Base-by-base conservation (phyloP, 2,113 vertebrate genomes). In the Rhinoptilus africanus region DNA sequence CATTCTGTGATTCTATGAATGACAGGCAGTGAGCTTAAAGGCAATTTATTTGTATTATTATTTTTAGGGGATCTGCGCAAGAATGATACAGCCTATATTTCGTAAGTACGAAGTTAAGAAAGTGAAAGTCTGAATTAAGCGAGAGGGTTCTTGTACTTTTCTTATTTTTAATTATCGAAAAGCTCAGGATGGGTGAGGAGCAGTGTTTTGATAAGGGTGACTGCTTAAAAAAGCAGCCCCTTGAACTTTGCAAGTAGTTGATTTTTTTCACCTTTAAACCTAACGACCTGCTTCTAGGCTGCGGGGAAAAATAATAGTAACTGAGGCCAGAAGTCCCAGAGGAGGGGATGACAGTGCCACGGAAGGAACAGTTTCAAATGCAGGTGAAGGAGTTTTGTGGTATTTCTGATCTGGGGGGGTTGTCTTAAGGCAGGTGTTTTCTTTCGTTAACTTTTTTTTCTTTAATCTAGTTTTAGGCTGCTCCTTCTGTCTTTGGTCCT, bases 91-190 rank as follows among this genome's bases (percentile, higher is more conserved):
- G n/a, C 7, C 51, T 63, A 1, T 50, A 35, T 41, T 75, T 26
- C 1, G 0, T 19, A 73, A 6, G 2, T 51, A 23, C 4, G 21
- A 39, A 3, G 3, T 63, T 74, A 67, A 54, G 60, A 7, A 45
- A 57, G 27, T 41, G 32, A n/a, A 39, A 66, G 11, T n/a, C 34
- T 54, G 30, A 66, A 41, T 62, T 37, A 72, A 94, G 15, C 16
- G 10, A 89, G 30, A 41, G 1, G 1, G 7, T 48, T 84, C 60
- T 85, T 20, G 1, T 48, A 37, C 59, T 82, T 67, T 84, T 89
- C 73, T 72, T 22, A 35, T 78, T 77, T 91, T 43, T 19, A 56
- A 18, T 21, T 85, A 5, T 23, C 64, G 35, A 51, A 53, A 79
- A 87, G 26, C 53, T 89, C 32, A 16, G 32, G 62, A 50, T 34